phyloP scores from a whole-genome alignment of 1,140 invertebrate species.

The Ylistrum balloti region DNA sequence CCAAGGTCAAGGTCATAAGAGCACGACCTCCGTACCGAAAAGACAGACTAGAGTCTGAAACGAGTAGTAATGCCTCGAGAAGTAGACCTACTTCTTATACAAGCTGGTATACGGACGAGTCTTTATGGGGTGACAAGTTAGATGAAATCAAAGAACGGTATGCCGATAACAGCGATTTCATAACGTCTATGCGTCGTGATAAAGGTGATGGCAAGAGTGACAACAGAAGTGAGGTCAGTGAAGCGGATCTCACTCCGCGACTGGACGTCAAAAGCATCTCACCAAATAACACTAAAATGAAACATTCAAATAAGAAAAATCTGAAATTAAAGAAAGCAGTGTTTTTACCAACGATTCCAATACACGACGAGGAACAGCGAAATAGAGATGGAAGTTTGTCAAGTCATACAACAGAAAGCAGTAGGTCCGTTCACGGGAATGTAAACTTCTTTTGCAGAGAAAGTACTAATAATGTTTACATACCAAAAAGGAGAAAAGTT shows the following conservation, averaged over 20 bases:
- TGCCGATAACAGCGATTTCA: background rate
- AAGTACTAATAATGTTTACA: background rate
- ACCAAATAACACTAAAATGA: background rate
- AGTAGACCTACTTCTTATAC: background rate
- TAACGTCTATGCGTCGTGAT: background rate
- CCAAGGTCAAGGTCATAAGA: background rate
- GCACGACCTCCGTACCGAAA: background rate
- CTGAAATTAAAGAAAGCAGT: background rate
- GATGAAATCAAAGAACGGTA: background rate
- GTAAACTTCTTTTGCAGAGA: background rate
- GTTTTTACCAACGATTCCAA: background rate
- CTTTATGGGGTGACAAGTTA: background rate
- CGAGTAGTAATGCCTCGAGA: background rate
- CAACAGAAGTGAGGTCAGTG: background rate
- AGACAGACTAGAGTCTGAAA: background rate
- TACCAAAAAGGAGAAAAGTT: conserved; percentile 8
- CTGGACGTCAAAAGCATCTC: background rate
- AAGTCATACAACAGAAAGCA: conserved; percentile 5
- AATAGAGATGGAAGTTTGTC: background rate
- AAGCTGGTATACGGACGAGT: conserved; percentile 23
- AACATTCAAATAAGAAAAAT: conserved; percentile 1
- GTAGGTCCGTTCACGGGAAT: background rate
- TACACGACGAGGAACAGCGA: background rate
- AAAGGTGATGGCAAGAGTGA: background rate
- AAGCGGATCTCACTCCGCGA: background rate